Evolutionary conservation across 2,797 vertebrate species (phyloP).

Genomic region (Sciurus carolinensis): DNA sequence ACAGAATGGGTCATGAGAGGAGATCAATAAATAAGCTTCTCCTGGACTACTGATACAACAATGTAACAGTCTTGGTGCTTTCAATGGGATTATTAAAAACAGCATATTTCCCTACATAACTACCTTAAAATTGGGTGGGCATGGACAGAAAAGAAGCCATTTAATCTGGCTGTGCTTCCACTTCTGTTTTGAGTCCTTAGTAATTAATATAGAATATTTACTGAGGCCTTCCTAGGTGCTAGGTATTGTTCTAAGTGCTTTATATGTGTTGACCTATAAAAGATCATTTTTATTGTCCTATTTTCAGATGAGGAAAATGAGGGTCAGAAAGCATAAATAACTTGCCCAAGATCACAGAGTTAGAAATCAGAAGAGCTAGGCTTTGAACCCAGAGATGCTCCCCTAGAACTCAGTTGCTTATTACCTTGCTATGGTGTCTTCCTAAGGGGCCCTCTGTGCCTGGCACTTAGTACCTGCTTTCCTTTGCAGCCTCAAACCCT

Average conservation of each 20-base stretch:
- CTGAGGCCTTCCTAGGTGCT: not conserved
- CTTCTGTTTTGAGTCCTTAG: not conserved
- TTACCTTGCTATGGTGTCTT: too few relatives aligned
- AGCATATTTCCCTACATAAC: not conserved
- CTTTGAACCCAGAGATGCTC: not conserved
- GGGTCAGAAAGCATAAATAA: not conserved
- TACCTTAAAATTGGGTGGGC: not conserved
- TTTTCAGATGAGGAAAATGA: constrained; percentile 34
- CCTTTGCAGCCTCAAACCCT: not conserved
- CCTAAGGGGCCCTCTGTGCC: not conserved
- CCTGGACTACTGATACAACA: not conserved
- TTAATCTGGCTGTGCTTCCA: not conserved
- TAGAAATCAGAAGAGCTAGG: not conserved
- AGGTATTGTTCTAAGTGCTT: not conserved
- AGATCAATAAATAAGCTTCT: not conserved
- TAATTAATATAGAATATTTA: not conserved
- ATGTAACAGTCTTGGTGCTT: not conserved
- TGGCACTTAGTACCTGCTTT: not conserved
- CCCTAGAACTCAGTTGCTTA: not conserved
- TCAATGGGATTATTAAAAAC: not conserved
- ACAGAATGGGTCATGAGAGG: not conserved
- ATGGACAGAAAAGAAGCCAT: not conserved
- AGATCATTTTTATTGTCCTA: not conserved
- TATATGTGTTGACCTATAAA: not conserved
- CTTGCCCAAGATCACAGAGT: not conserved